Evolutionary conservation across 2,888 invertebrate genomes (phyloP), one percentile per base, ranked within the genome.

Genomic region (Andrena praecox): DNA sequence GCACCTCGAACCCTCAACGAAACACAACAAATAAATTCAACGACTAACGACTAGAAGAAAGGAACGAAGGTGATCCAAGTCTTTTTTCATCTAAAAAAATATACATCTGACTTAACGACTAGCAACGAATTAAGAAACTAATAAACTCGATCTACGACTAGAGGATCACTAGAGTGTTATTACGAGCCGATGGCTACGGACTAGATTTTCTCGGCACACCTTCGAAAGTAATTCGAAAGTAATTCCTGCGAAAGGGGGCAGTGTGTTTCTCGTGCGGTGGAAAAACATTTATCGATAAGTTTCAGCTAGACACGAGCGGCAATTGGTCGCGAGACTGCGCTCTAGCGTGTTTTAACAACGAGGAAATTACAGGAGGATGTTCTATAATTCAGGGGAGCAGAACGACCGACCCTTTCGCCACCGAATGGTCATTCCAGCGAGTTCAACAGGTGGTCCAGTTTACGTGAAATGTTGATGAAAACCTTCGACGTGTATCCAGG

Each of bases 361-460:
- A 80, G 85, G 72, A 85, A 88, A 90, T 84, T 84, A 86, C 85
- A 82, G 67, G 80, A 82, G 80, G 60, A 70, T 84, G 85, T 85
- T 90, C 85, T 87, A 90, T 90, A 89, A 90, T 90, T 91, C 89
- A 89, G 82, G 84, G 83, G 73, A 83, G 80, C 67, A 76, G 83
- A 86, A 87, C 85, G 87, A 84, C 76, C 80, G 85, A 87, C 88
- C 86, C 87, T 82, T 90, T 88, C 78, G 78, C 87, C 76, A 82
- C 83, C 84, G 80, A 86, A 87, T 88, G 88, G 90, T 91, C 90
- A 90, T 87, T 89, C 78, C 85, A 74, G 75, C 81, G 56, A 56
- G 86, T 86, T 91, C 91, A 91, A 91, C 91, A 91, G 90, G 91
- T 91, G 90, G 91, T 85, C 81, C 90, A 85, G 84, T 88, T 88